Evolutionary conservation across 1,140 invertebrate genomes (phyloP).

Genomic region (Ganaspis sp.): DNA sequence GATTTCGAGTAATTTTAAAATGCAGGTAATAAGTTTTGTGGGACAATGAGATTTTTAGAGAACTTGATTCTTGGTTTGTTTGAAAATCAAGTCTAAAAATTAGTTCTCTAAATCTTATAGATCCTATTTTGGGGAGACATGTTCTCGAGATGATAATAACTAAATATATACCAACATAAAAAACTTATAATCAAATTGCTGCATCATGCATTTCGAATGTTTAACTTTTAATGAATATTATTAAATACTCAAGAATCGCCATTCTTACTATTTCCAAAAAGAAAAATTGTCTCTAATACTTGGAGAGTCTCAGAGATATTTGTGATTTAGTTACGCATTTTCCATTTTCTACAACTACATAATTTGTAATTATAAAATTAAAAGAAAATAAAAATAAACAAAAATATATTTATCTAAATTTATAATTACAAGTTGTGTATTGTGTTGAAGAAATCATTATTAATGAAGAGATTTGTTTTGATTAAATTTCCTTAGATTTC

Average conservation of each 20-base stretch:
- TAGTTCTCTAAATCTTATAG: no score
- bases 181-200: neutral
- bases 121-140: no score
- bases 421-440: no score
- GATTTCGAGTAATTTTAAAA: constrained; percentile 1
- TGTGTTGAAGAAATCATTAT: neutral
- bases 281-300: constrained; percentile 22
- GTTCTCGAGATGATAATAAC: no score
- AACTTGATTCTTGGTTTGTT: no score
- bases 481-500: neutral
- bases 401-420: no score
- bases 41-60: no score
- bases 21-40: neutral
- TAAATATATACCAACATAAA: no score
- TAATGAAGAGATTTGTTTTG: neutral
- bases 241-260: neutral
- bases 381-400: no score
- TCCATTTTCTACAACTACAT: neutral
- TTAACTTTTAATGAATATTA: neutral
- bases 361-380: no score
- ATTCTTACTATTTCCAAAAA: neutral
- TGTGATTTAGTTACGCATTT: neutral
- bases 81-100: no score
- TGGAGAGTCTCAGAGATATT: neutral
- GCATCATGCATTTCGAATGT: neutral